Evolutionary conservation across 2,113 vertebrate species (phyloP).

Genomic region (Terrapene triunguis): DNA sequence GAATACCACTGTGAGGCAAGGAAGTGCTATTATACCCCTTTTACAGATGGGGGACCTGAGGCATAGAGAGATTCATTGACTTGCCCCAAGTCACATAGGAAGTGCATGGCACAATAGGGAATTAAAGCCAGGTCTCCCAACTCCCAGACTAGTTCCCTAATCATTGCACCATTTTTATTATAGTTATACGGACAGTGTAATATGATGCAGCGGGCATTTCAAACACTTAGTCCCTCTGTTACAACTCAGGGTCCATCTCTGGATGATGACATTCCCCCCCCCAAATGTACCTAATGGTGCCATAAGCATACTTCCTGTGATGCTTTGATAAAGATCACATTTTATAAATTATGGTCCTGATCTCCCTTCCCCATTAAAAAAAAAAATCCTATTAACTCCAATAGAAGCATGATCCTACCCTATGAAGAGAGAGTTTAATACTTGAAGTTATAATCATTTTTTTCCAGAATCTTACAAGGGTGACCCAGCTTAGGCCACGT

Average conservation of each 20-base stretch:
- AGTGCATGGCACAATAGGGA: not conserved
- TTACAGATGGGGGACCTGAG: not conserved
- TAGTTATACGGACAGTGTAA: too few species aligned
- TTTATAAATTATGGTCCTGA: not conserved
- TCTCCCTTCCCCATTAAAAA: not conserved
- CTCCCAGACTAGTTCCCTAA: not conserved
- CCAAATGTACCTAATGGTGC: fast-evolving
- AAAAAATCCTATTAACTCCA: not conserved
- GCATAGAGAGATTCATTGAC: not conserved
- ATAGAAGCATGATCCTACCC: not conserved
- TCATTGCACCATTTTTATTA: too few species aligned
- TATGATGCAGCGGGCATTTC: not conserved
- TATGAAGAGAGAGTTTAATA: not conserved
- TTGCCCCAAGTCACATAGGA: not conserved
- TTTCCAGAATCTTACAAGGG: not conserved
- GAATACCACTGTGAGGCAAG: not conserved
- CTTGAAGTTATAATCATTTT: not conserved
- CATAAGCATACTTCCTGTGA: not conserved
- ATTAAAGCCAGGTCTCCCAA: not conserved
- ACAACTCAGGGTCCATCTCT: not conserved
- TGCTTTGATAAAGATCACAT: not conserved
- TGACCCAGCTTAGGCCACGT: not conserved
- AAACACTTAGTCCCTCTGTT: not conserved
- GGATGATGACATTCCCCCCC: fast-evolving
- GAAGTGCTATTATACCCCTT: not conserved